Base-by-base conservation (phyloP, 2,797 vertebrate genomes). In the Semaprochilodus insignis region DNA sequence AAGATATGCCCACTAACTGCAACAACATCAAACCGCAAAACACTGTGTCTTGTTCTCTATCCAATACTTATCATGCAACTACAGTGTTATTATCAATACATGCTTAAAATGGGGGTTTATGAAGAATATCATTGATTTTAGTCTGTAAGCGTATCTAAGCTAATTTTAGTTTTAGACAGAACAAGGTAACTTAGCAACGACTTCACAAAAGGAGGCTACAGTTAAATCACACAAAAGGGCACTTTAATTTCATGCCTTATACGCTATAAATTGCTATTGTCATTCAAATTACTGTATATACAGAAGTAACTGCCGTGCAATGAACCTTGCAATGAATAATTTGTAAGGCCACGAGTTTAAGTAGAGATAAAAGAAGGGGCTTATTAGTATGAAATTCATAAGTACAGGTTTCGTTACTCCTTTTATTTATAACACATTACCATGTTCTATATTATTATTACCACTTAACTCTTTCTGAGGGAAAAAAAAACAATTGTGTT, bases 191-290 rank as follows among this genome's bases (percentile, higher is more conserved):
- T 82, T 75, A 84, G 82, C 82, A 84, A 80, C 82, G 60, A 72
- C 11, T 21, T 80, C 65, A 48, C 44, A 77, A 79, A 85, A 72
- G 76, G 54, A 80, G 74, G 31, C 19, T 4, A 36, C 27, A 48
- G 17, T 75, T 70, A 88, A 31, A 78, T 70, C 70, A 55, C 15
- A 54, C 31, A 57, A 78, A 17, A 65, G 74, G 72, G 62, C 48
- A 79, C 67, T 16, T 82, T 83, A 79, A 59, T 83, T 69, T 80
- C 62, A 51, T 80, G 80, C 57, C 84, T 86, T 72, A 59, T 76
- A 77, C 78, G 57, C 74, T 62, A 36, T 19, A 62, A 15, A 48
- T 76, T 16, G 21, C 15, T 48, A 17, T 25, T 21, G 19, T 40
- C 54, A 55, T 59, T 59, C 36, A 59, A 59, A 75, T 23, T 1